Conservation (phyloP, 2,113 vertebrate species). For the Numida meleagris region DNA sequence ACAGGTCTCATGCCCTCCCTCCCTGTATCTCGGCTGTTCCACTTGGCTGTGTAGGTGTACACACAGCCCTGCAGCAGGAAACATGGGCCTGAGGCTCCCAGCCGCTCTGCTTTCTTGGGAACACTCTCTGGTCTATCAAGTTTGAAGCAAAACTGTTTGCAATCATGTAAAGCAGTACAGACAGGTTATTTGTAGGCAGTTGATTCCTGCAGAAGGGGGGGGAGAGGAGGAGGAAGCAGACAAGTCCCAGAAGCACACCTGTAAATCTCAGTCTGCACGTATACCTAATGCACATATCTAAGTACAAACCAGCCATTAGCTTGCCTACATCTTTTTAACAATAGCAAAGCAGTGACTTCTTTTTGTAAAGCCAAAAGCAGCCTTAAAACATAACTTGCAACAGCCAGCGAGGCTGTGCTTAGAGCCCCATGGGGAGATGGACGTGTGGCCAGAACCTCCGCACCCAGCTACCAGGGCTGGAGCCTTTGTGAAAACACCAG, state of each 20-base stretch:
- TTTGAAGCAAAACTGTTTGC: not conserved
- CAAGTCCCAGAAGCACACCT: not conserved
- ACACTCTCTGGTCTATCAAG: accelerated
- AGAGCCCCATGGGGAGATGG: accelerated
- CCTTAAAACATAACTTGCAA: accelerated
- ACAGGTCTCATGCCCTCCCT: accelerated
- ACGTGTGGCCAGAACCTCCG: not conserved
- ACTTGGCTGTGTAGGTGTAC: not conserved
- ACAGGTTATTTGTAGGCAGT: not conserved
- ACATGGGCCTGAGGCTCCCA: accelerated
- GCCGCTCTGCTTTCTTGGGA: not conserved
- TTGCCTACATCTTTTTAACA: not conserved
- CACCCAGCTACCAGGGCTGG: not conserved
- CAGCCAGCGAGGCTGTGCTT: accelerated
- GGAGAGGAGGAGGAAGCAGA: not conserved
- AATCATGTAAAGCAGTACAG: accelerated
- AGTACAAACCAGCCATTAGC: accelerated
- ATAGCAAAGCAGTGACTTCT: accelerated
- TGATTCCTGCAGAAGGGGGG: not conserved
- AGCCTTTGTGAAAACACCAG: not conserved
- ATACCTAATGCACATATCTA: accelerated
- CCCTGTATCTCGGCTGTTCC: not conserved
- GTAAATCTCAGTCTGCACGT: not conserved
- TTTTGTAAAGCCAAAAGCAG: not conserved
- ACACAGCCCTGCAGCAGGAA: not conserved